Percentiles rank a stretch among this genome's conserved stretches.
phyloP scores from a whole-genome alignment of 2,113 vertebrate species.

The Thermophis baileyi region DNA sequence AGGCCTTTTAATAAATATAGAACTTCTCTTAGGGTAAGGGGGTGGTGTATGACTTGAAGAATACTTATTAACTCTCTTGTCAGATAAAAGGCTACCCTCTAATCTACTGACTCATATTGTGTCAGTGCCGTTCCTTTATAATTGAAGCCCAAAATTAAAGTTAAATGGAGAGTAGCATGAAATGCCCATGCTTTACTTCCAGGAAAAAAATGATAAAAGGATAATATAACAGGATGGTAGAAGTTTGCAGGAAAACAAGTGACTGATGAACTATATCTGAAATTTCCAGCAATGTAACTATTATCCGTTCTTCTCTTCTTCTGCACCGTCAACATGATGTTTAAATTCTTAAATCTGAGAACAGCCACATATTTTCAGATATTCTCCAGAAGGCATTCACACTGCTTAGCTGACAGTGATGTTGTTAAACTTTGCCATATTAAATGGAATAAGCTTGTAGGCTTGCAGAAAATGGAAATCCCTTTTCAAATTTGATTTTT shows the following conservation, averaged over 20 bases:
- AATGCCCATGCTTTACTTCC: constrained; percentile 30
- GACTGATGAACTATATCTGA: not conserved
- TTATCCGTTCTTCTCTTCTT: not conserved
- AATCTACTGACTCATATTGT: constrained; percentile 53
- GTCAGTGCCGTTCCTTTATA: constrained; percentile 48
- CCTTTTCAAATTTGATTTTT: not conserved
- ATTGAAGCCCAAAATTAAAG: constrained; percentile 57
- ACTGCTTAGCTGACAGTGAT: not conserved
- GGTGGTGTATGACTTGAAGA: not conserved
- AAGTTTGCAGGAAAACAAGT: not conserved
- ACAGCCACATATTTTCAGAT: not conserved
- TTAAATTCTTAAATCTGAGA: not conserved
- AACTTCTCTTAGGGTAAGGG: not conserved
- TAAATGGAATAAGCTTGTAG: not conserved
- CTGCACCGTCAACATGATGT: not conserved
- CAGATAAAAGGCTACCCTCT: not conserved
- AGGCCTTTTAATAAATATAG: fast-evolving
- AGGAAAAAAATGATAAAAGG: constrained; percentile 20
- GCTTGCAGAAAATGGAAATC: not conserved
- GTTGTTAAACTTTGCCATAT: not conserved
- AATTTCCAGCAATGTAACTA: not conserved
- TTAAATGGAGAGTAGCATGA: constrained; percentile 39
- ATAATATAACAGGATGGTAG: constrained; percentile 14
- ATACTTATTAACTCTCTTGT: not conserved
- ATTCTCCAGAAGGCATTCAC: not conserved